Evolutionary conservation across 2,797 vertebrate genomes (phyloP).

Genomic region (Hemitrygon akajei): DNA sequence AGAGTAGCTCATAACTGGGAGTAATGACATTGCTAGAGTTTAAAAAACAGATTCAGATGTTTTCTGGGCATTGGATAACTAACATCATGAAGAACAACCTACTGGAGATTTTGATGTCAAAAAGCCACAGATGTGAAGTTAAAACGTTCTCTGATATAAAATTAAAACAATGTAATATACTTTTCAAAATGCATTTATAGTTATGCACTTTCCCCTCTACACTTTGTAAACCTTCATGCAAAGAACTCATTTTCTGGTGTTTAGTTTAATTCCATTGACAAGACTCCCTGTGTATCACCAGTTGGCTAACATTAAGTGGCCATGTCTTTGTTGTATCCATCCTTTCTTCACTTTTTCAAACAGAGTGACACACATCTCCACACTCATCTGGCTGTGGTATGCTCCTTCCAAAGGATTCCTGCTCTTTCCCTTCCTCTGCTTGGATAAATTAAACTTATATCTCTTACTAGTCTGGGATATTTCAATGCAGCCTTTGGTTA

Average conservation of each 20-base stretch:
- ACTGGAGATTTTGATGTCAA: background rate
- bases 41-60: background rate
- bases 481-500: slow-evolving; percentile 73
- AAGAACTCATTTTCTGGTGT: too few species aligned
- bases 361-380: slow-evolving; percentile 72
- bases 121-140: background rate
- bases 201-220: background rate
- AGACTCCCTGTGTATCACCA: background rate
- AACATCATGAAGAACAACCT: background rate
- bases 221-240: background rate
- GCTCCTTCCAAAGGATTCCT: accelerated
- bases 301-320: background rate
- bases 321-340: too few species aligned
- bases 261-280: background rate
- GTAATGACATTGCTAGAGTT: background rate
- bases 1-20: background rate
- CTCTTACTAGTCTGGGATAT: slow-evolving; percentile 45
- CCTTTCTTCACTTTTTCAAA: background rate
- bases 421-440: slow-evolving; percentile 43
- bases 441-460: slow-evolving; percentile 44
- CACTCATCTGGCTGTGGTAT: slow-evolving; percentile 22
- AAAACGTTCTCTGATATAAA: background rate
- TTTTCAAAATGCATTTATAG: background rate
- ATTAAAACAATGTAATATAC: background rate
- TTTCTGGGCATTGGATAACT: background rate